Base-by-base conservation (phyloP, 1,140 invertebrate species). In the Lasaia peninsularis region DNA sequence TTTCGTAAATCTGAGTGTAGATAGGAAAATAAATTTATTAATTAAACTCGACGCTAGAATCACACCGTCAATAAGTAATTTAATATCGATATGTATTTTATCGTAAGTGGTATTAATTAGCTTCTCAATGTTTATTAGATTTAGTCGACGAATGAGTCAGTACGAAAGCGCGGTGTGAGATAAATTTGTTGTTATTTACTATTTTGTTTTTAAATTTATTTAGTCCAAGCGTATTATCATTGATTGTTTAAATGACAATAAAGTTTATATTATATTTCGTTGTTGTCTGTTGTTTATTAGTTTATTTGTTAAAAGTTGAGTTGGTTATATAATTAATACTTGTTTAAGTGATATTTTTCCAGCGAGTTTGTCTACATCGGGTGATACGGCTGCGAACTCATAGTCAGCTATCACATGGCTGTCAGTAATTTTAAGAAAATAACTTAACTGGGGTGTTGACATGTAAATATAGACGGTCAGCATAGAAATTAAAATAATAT, bases 371-470 rank as follows among this genome's bases (percentile, higher is more conserved):
- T 86, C 78, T 84, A 74, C 79, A 77, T 78, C 80, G 82, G 58
- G 78, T 76, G 65, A 66, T 71, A 78, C 73, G 65, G 73, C 75
- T 78, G 64, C 28, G 63, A 79, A 71, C 86, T 83, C 86, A 88
- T 83, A 84, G 86, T 87, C 84, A 87, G 86, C 86, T 88, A 86
- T 88, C 86, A 88, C 73, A 88, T 88, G 86, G 86, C 86, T 88
- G 86, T 88, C 86, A 87, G 74, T 88, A 88, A 85, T 86, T 87
- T 78, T 88, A 88, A 88, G 86, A 64, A 82, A 37, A 78, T 75
- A 85, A 83, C 75, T 75, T 75, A 80, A 87, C 75, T 71, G 81
- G 84, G 77, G 75, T 86, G 86, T 88, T 88, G 86, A 82, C 86
- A 54, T 88, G 86, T 88, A 88, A 58, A 88, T 88, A 88, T 88